Evolutionary conservation across 1,140 invertebrate genomes (phyloP).

Genomic region (Antheraea mylitta): DNA sequence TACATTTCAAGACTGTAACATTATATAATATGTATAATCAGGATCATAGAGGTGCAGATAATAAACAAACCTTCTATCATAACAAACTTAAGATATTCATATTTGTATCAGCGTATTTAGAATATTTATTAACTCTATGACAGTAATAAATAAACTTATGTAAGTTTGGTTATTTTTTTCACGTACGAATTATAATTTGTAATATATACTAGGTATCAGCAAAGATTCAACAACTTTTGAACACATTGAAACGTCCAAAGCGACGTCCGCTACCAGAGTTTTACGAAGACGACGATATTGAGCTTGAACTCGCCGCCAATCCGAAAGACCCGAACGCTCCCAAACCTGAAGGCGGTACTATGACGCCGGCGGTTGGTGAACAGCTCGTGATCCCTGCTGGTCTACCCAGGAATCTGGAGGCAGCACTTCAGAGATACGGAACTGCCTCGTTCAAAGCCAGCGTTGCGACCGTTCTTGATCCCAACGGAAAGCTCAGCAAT

Average conservation of each 20-base stretch:
- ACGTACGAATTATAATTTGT: too few species aligned
- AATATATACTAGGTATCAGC: constrained; percentile 88
- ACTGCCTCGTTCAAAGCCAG: constrained; percentile 98
- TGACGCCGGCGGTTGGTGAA: constrained; percentile 97
- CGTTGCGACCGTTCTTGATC: constrained; percentile 97
- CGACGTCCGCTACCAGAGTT: constrained; percentile 97
- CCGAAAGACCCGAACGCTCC: constrained; percentile 99
- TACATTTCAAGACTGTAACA: too few species aligned
- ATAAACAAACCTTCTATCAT: too few species aligned
- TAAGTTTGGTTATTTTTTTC: too few species aligned
- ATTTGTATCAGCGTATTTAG: too few species aligned
- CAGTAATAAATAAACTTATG: too few species aligned
- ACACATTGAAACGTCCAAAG: constrained; percentile 98
- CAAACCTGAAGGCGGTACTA: constrained; percentile 96
- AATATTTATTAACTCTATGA: too few species aligned
- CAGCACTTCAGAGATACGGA: constrained; percentile 97
- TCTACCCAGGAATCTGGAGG: constrained; percentile 95
- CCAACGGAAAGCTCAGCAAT: constrained; percentile 96
- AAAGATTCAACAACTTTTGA: constrained; percentile 98
- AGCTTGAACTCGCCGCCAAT: constrained; percentile 97
- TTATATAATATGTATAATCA: too few species aligned
- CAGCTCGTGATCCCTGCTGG: constrained; percentile 95
- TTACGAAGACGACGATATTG: constrained; percentile 99
- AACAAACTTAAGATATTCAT: too few species aligned
- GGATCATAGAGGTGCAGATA: too few species aligned